Base-by-base conservation (phyloP, 30 jellyfish, hydroid and myxozoan species). In the Turritopsis dohrnii region DNA sequence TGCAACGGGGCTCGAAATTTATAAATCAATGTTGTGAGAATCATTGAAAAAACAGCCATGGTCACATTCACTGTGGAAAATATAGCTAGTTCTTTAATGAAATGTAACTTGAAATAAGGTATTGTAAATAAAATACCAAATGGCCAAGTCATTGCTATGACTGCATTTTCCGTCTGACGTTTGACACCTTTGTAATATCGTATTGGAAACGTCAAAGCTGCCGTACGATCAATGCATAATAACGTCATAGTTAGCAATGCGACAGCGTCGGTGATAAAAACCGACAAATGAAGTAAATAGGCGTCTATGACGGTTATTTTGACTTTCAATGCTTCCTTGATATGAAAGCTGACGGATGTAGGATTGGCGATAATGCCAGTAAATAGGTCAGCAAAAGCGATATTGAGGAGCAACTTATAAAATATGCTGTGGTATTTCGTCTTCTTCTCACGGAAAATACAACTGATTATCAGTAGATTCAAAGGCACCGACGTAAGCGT, bases 251-350 rank as follows among this genome's bases (percentile, higher is more conserved):
- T 91, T 4, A 91, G 30, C 20, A 91, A 91, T 1, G 97, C 88
- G 41, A 91, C 97, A 13, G 96, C 97, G 30, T 94, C 91, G 52
- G 88, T 80, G 21, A 87, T 81, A 75, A 91, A 91, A 29, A 91
- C 80, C 21, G 94, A 73, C 86, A 91, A 18, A 72, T 91, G 97
- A n/a, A 92, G 79, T n/a, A 84, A 52, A 24, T 77, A 76, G 84
- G 65, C 86, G 65, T 91, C 97, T 16, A 88, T n/a, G 18, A 7
- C 65, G 1, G 87, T 71, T 21, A 91, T 52, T 16, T 52, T 29
- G 22, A 71, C 53, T 28, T 86, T 89, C 28, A 86, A 86, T 13
- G 90, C 97, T 80, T 91, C 97, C 71, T 91, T 91, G 60, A 84
- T 31, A 29, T 79, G 94, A 41, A 71, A 83, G 53, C 82, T 84